phyloP scores from a whole-genome alignment of 2,888 invertebrate genomes.

The Hecatera dysodea region DNA sequence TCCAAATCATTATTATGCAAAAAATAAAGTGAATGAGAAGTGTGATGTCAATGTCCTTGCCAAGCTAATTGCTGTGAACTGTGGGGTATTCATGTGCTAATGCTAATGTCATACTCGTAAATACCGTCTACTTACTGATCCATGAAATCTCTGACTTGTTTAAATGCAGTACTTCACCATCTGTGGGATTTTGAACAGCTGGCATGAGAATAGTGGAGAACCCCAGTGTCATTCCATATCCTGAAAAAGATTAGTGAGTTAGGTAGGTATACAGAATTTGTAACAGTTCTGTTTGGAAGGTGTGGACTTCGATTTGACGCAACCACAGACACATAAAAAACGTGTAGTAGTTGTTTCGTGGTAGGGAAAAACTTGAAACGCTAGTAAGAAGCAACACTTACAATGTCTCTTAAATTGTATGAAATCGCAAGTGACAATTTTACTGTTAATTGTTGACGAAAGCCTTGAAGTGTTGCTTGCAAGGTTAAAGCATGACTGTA shows the following conservation, averaged over 20 bases:
- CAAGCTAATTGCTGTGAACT: neutral
- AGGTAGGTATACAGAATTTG: neutral
- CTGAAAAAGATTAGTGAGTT: conserved; percentile 75
- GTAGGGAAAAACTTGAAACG: too few relatives aligned
- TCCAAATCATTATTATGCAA: conserved; percentile 14
- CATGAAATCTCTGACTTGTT: conserved; percentile 93
- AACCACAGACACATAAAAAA: too few relatives aligned
- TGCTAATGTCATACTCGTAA: too few relatives aligned
- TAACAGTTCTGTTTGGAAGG: neutral
- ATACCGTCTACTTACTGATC: conserved; percentile 91
- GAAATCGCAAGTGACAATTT: neutral
- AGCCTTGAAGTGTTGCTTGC: neutral
- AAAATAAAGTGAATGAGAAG: conserved; percentile 14
- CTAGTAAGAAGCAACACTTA: neutral
- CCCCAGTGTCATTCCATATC: conserved; percentile 95
- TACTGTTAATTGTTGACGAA: neutral
- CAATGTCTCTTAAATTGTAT: neutral
- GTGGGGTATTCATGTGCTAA: neutral
- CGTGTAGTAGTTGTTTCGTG: too few relatives aligned
- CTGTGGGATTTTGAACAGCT: conserved; percentile 91
- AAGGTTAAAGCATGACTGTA: neutral
- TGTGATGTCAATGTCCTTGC: conserved; percentile 14
- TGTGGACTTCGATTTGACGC: neutral
- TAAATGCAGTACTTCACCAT: conserved; percentile 87
- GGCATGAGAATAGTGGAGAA: conserved; percentile 96